Percentiles rank a stretch among this genome's conserved stretches.
phyloP scores from a whole-genome alignment of 2,113 vertebrate species.

The Oreotrochilus melanogaster region DNA sequence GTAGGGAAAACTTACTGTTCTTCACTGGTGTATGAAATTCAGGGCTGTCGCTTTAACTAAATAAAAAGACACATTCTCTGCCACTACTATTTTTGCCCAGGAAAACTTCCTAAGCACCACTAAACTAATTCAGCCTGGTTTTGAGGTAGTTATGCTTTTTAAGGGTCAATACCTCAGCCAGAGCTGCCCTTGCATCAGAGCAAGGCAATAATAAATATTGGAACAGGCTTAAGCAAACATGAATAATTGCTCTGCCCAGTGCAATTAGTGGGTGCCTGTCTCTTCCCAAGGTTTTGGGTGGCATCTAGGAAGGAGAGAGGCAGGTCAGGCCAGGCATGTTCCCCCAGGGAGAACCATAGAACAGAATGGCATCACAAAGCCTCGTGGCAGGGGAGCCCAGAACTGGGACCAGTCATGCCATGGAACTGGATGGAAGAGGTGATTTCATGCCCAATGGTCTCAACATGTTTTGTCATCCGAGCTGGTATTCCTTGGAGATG shows the following conservation, averaged over 20 bases:
- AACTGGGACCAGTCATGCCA: fast-evolving
- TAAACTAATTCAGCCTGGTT: too few relatives aligned
- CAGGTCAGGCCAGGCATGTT: fast-evolving
- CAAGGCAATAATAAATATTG: fast-evolving
- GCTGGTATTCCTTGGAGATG: not conserved
- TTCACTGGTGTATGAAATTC: too few relatives aligned
- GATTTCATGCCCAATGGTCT: not conserved
- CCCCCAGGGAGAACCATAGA: fast-evolving
- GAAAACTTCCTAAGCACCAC: too few relatives aligned
- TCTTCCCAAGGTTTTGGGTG: not conserved
- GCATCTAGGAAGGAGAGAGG: fast-evolving
- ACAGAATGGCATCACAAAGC: not conserved
- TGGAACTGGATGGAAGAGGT: not conserved
- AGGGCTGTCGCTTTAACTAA: too few relatives aligned
- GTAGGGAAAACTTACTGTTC: too few relatives aligned
- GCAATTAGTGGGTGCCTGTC: fast-evolving
- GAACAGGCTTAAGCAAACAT: fast-evolving
- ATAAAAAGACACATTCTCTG: too few relatives aligned
- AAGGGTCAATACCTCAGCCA: not conserved
- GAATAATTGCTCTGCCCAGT: not conserved
- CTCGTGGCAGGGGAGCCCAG: not conserved
- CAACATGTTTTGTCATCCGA: not conserved
- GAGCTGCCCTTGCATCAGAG: not conserved
- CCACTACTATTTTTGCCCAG: too few relatives aligned
- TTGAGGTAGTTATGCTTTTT: too few relatives aligned